These are phyloP conservation scores for Argya squamiceps DNA, from an alignment of 2,797 vertebrate species.

Conservation along the genomic window DNA sequence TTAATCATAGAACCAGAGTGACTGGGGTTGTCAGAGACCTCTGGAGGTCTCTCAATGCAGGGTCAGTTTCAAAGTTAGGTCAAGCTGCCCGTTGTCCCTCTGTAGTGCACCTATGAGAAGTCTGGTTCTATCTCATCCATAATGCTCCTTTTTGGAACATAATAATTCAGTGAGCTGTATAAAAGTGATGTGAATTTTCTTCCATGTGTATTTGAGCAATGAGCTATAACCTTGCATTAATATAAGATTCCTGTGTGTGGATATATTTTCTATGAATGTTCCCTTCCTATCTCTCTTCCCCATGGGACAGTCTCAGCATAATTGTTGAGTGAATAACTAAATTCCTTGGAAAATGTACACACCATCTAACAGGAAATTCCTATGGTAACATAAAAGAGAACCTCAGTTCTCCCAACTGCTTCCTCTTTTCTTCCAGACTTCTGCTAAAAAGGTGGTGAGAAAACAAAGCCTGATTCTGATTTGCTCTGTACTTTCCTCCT, in stretches of 20 bases:
- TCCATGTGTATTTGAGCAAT: neutral
- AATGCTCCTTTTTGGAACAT: neutral
- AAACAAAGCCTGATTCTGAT: neutral
- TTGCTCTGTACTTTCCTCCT: neutral
- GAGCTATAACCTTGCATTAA: neutral
- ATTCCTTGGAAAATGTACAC: slow-evolving; percentile 37
- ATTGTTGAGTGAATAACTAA: neutral
- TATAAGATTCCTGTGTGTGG: neutral
- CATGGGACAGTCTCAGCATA: neutral
- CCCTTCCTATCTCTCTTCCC: neutral
- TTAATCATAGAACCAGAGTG: neutral
- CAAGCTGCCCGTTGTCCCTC: neutral
- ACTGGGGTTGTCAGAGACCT: neutral
- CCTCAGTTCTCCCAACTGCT: neutral
- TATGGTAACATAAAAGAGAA: neutral
- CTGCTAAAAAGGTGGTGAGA: neutral
- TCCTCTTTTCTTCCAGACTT: slow-evolving; percentile 24
- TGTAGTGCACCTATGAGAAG: neutral
- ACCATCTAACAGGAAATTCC: neutral
- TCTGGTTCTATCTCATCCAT: neutral
- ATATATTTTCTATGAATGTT: neutral
- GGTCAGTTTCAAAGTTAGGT: neutral
- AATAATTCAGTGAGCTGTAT: neutral
- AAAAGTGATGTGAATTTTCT: neutral
- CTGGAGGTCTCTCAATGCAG: neutral